Base-by-base conservation (phyloP, 1,140 invertebrate species). In the Hesperophylax magnus region DNA sequence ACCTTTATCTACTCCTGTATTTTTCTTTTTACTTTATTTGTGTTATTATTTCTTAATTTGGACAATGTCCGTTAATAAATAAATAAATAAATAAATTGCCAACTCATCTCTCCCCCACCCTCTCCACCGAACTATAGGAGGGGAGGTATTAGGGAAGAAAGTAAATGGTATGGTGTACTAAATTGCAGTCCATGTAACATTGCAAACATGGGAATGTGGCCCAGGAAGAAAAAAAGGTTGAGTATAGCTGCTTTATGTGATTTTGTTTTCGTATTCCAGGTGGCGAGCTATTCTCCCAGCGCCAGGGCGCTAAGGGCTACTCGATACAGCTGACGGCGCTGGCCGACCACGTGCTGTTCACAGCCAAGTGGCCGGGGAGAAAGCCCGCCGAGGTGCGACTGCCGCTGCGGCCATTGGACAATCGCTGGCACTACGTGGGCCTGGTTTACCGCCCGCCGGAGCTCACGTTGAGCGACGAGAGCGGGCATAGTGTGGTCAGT, bases 401-500 rank as follows among this genome's bases (percentile, higher is more conserved):
- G n/a, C 90, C 89, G 69, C 92, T 92, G 47, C 92, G 92, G 83
- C 91, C 95, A 77, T 88, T 96, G 15, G 93, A 96, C 89, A 96
- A 96, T 88, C 91, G 89, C 84, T 97, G 96, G 96, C 94, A 96
- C 87, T 93, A 91, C 84, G 92, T 95, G n/a, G 93, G 93, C 85
- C 88, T 96, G 17, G 87, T 92, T 54, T 94, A 93, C 86, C 85
- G 86, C 15, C 87, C 88, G 75, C 89, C 89, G 52, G 85, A 87
- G 31, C 82, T 90, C 71, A 82, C 88, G 72, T 86, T 90, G 0
- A 88, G 88, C 71, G 87, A 90, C 69, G 89, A 89, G 82, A 87
- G 86, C 60, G 56, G 88, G 87, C 65, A 87, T 86, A 58, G 87
- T 20, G 82, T 84, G 63, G 82, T 84, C 24, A 80, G 77, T n/a